Evolutionary conservation across 2,888 invertebrate species (phyloP), one percentile per base, ranked within the genome.

Genomic region (Mesopsocus fuscifrons): DNA sequence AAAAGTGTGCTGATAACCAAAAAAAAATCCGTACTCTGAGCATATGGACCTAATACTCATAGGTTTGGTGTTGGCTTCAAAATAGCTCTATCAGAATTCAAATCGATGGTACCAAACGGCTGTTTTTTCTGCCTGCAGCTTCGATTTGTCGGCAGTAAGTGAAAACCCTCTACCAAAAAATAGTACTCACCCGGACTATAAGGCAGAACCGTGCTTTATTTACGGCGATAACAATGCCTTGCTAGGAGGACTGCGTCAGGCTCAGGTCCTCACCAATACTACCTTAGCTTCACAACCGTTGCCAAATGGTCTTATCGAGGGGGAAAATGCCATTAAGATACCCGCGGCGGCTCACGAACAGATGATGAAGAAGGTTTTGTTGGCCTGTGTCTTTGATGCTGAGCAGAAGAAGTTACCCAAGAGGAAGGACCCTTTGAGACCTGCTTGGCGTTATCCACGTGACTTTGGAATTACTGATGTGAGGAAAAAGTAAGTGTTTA

Each of bases 261-360:
- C 84, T 1, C 76, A 81, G 61, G 62, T 77, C n/a, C 61, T 91
- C 4, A 82, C 83, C 2, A 89, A 89, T 55, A 73, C 83, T 1
- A 60, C 84, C 3, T 65, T 72, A 55, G 59, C 74, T 45, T 61
- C 73, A 49, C 61, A 71, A 33, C 67, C 62, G 45, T 62, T 83
- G 41, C 81, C 82, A 1, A 61, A 68, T 6, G 64, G 61, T 48
- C 62, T 78, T 43, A 64, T 72, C 53, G 66, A 50, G 32, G 48
- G 53, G n/a, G 35, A 51, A 11, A 49, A 50, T 20, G 47, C 70
- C 44, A 53, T 64, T 3, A 61, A 68, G 9, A 61, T 72, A 1
- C 64, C 69, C 0, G 61, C 62, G 43, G 53, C 59, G 47, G 69
- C 77, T 58, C 64, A 38, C 17, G 3, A 18, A 5, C n/a, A 18